Base-by-base conservation (phyloP, 2,113 vertebrate genomes). In the Psettodes erumei region DNA sequence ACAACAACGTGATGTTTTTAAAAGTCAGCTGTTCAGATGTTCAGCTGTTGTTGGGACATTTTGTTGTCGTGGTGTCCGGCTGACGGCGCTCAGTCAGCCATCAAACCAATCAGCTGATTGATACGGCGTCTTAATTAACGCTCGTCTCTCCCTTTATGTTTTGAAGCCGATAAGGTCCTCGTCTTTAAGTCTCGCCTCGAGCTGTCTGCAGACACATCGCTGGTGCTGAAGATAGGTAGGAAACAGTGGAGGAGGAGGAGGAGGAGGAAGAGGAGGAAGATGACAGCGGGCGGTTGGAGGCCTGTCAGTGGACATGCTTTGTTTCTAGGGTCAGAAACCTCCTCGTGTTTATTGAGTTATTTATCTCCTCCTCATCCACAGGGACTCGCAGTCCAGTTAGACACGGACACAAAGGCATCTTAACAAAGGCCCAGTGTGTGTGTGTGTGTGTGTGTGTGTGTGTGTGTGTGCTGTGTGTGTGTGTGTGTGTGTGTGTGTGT, bases 271-370 rank as follows among this genome's bases (percentile, higher is more conserved):
- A 7, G 18, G 18, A 51, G 8, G 4, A 21, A 45, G 19, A n/a
- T 1, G 21, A 13, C 30, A 12, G 69, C 3, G 35, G 63, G 69
- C 1, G 40, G 21, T 21, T 19, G 56, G 58, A 64, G 50, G 42
- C 37, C 40, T 56, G 73, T 48, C 75, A 51, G 58, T 7, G 23
- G 50, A 62, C 2, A 18, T 9, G 62, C 63, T 78, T 74, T 71
- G 66, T 79, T n/a, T 45, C 51, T 12, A 1, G 58, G 58, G 73
- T 81, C 73, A 77, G 73, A 74, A 68, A 60, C 40, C 78, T 76
- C 56, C 42, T 76, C 25, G 37, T 70, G 30, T 25, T 58, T 42
- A 64, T 81, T 48, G 63, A 77, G 68, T 79, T 75, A 59, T 74
- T 68, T 60, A 43, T 62, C 33, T 55, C 19, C 32, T 11, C n/a